Evolutionary conservation across 53 echinoderm and acorn worm species (phyloP).

Genomic region (Glandiceps talaboti): DNA sequence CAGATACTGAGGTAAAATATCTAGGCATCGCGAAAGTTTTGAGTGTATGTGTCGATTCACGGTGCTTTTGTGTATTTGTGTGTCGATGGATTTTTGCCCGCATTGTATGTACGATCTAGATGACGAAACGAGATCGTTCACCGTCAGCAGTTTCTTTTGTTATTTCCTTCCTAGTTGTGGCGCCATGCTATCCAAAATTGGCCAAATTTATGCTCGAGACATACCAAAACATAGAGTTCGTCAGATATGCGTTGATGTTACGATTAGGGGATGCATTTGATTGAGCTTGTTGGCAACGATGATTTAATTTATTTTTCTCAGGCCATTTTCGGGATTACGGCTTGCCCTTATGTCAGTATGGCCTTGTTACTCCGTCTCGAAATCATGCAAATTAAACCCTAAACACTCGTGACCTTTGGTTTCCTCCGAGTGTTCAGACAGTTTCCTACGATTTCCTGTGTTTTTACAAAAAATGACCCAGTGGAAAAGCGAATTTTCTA

Average conservation of each 20-base stretch:
- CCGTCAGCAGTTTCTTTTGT: neutral
- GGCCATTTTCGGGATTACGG: neutral
- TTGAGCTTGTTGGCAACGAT: no score
- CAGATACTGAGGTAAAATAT: neutral
- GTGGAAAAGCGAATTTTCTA: neutral
- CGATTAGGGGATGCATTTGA: no score
- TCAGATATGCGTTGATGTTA: no score
- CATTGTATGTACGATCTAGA: neutral
- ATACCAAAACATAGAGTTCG: no score
- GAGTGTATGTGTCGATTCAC: neutral
- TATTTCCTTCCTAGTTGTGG: neutral
- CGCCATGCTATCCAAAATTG: neutral
- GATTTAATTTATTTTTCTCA: neutral
- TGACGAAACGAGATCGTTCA: neutral
- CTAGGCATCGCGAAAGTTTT: neutral
- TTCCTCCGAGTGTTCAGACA: neutral
- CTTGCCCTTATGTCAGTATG: neutral
- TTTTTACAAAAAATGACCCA: neutral
- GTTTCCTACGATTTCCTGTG: neutral
- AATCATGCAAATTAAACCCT: neutral
- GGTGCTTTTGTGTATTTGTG: neutral
- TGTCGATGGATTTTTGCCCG: neutral
- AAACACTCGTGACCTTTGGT: neutral
- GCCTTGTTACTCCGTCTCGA: neutral
- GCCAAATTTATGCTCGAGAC: neutral